Conservation (phyloP, 2,113 vertebrate genomes). For the Circaetus cinerascens region DNA sequence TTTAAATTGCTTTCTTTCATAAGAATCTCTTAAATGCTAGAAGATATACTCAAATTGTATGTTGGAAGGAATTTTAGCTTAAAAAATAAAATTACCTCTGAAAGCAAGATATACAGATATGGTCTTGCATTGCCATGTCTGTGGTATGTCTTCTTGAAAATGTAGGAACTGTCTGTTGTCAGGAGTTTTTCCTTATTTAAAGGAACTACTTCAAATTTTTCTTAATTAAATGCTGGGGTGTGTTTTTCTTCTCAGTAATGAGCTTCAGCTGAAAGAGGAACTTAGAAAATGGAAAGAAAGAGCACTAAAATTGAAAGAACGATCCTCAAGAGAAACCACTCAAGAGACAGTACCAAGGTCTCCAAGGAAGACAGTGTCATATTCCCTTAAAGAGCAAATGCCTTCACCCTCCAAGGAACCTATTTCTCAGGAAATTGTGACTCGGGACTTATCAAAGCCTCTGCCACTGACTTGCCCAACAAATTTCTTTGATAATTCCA, state of each 20-base stretch:
- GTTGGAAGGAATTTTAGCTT: not conserved
- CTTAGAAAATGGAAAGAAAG: conserved; percentile 55
- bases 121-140: not conserved
- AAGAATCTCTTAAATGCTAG: not conserved
- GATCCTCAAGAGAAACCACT: not conserved
- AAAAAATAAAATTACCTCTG: not conserved
- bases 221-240: not conserved
- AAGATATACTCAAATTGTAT: not conserved
- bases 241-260: conserved; percentile 11
- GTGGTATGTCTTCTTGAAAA: not conserved
- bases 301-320: conserved; percentile 35
- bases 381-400: not conserved
- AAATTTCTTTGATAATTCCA: conserved; percentile 63
- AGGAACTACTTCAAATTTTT: not conserved
- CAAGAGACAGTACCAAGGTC: not conserved
- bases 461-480: not conserved
- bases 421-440: not conserved
- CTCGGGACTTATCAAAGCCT: not conserved
- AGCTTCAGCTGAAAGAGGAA: conserved; percentile 51
- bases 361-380: conserved; percentile 2
- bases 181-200: not conserved
- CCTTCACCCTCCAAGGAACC: conserved; percentile 4
- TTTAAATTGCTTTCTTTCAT: not conserved
- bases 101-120: not conserved
- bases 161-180: not conserved